Conservation (phyloP, 2,113 vertebrate species). For the Oreotrochilus melanogaster region DNA sequence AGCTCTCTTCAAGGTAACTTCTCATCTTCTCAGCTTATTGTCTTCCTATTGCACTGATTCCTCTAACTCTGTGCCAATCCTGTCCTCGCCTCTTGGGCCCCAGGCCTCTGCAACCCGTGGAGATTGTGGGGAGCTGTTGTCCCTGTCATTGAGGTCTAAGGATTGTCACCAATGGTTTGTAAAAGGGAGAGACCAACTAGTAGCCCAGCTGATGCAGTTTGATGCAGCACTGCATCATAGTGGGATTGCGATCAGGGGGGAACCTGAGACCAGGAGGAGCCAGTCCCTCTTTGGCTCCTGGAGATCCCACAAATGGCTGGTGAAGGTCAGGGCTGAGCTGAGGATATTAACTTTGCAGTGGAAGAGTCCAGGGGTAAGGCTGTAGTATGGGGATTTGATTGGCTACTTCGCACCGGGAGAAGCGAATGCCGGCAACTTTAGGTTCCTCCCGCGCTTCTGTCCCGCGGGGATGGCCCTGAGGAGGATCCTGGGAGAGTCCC, state of each 20-base stretch:
- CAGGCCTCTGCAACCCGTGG: neutral
- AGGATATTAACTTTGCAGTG: neutral
- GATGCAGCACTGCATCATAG: neutral
- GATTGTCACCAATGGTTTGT: rapidly evolving
- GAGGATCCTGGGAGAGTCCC: neutral
- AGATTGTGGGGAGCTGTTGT: neutral
- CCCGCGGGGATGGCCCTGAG: neutral
- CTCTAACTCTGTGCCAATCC: neutral
- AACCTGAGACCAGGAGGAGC: rapidly evolving
- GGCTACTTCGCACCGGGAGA: neutral
- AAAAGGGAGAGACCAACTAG: neutral
- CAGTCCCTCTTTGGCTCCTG: neutral
- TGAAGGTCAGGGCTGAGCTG: neutral
- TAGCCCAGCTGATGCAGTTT: neutral
- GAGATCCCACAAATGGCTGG: neutral
- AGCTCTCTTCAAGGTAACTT: neutral
- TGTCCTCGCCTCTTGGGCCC: neutral
- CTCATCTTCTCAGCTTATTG: neutral
- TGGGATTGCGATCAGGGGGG: rapidly evolving
- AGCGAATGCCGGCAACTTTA: neutral
- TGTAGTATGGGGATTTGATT: neutral
- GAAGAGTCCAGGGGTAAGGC: neutral
- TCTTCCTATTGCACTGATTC: neutral
- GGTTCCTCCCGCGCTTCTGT: neutral
- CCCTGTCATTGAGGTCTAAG: neutral